A percentile compares a stretch with the other conserved stretches of the same genome.
Evolutionary conservation across 2,113 vertebrate genomes (phyloP).

Genomic region (Chauna torquata): DNA sequence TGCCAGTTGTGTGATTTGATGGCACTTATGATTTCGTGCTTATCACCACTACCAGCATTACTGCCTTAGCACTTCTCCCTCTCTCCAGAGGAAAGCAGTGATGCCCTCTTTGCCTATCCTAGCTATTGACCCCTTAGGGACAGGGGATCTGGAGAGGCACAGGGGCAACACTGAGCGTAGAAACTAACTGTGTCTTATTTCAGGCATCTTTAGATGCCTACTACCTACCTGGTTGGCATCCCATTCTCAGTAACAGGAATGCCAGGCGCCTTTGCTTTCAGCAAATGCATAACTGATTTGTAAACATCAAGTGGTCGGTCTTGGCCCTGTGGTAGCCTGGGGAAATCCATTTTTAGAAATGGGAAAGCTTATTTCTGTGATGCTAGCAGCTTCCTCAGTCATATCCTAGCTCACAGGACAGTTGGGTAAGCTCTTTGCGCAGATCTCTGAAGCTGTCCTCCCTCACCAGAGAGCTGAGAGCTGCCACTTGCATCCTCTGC

Average conservation of each 20-base stretch:
- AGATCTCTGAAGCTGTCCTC: neutral
- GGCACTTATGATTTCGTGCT: neutral
- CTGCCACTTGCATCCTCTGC: neutral
- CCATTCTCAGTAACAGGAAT: neutral
- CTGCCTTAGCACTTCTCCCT: neutral
- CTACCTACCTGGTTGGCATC: neutral
- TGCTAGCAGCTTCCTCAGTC: neutral
- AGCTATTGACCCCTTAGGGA: neutral
- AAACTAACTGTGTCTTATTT: neutral
- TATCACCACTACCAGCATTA: neutral
- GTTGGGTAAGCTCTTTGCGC: rapidly evolving
- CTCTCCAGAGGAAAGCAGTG: neutral
- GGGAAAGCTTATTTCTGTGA: neutral
- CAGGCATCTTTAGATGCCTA: neutral
- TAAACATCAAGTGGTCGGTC: neutral
- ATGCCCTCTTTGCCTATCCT: neutral
- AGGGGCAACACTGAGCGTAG: no score
- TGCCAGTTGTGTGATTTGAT: no score
- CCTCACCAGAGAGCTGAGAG: neutral
- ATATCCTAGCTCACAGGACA: rapidly evolving
- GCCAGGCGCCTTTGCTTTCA: neutral
- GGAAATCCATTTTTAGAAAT: neutral
- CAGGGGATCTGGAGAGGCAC: neutral
- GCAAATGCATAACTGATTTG: neutral
- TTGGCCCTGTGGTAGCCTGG: neutral